Percentiles rank a stretch among this genome's conserved stretches.
Evolutionary conservation across 2,113 vertebrate species (phyloP).

Genomic region (Sigmodon hispidus): DNA sequence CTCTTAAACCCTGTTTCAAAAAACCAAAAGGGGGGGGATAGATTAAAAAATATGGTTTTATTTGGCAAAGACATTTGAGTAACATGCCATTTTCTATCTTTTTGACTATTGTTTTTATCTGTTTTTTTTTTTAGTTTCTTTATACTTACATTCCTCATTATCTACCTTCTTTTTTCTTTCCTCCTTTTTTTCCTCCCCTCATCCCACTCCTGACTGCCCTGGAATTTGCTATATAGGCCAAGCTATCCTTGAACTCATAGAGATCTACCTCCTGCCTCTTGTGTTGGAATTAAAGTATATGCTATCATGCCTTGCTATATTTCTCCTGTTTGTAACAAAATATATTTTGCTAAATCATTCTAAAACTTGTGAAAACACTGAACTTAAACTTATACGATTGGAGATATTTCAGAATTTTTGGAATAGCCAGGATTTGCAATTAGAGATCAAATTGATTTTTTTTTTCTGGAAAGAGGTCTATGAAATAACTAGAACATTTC

Average conservation of each 20-base stretch:
- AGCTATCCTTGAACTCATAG: background rate
- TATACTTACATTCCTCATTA: background rate
- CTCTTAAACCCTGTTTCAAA: background rate
- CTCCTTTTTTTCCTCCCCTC: background rate
- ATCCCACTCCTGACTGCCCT: background rate
- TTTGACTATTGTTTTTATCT: background rate
- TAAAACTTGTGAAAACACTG: constrained; percentile 23
- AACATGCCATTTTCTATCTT: constrained; percentile 6
- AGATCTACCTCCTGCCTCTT: background rate
- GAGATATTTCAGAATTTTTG: constrained; percentile 47
- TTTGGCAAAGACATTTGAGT: constrained; percentile 8
- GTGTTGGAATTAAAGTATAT: background rate
- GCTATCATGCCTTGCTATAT: background rate
- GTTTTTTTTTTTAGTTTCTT: constrained; percentile 41
- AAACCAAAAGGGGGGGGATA: background rate
- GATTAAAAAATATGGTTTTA: background rate
- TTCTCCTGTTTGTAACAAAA: background rate
- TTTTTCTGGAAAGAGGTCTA: background rate
- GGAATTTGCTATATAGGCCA: background rate
- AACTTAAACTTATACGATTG: constrained; percentile 21
- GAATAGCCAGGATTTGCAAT: constrained; percentile 49
- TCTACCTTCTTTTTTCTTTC: background rate
- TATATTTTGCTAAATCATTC: constrained; percentile 52
- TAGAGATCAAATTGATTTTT: constrained; percentile 34
- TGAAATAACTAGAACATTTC: constrained; percentile 54